Conservation (phyloP, 2,113 vertebrate genomes). For the Eulemur rufifrons region DNA sequence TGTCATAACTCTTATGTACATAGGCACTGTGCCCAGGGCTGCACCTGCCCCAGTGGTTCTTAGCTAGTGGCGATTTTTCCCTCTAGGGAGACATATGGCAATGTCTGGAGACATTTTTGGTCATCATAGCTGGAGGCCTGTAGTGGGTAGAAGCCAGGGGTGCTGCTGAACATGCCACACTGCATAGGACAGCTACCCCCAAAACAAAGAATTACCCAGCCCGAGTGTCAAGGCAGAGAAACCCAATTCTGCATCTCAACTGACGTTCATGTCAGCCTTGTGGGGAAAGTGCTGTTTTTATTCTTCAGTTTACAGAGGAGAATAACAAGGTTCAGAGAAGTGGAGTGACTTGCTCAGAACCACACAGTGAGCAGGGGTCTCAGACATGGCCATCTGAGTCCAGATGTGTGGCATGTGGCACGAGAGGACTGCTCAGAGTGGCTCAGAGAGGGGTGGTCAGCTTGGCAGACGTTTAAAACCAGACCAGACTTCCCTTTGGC, state of each 20-base stretch:
- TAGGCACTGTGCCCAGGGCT: too few species aligned
- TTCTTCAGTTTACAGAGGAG: background rate
- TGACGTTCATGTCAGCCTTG: accelerated
- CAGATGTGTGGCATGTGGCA: accelerated
- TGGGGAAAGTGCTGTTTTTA: background rate
- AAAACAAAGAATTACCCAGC: background rate
- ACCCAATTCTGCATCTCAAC: background rate
- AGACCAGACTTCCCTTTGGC: too few species aligned
- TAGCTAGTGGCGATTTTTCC: background rate
- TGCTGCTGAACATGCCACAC: accelerated
- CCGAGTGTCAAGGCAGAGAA: background rate
- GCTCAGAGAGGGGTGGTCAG: background rate
- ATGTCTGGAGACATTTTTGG: background rate
- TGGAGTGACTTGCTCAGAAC: background rate
- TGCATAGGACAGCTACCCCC: background rate
- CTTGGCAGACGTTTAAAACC: background rate
- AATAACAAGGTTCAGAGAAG: background rate
- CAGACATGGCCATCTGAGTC: background rate
- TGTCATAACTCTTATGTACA: accelerated
- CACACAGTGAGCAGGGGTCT: background rate
- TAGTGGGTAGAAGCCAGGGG: background rate
- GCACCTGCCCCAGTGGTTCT: accelerated
- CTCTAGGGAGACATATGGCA: background rate
- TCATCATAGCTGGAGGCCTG: background rate
- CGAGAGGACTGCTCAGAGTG: accelerated